Evolutionary conservation across 2,888 invertebrate species (phyloP), one percentile per base, ranked within the genome.

Genomic region (Hyppa rectilinea): DNA sequence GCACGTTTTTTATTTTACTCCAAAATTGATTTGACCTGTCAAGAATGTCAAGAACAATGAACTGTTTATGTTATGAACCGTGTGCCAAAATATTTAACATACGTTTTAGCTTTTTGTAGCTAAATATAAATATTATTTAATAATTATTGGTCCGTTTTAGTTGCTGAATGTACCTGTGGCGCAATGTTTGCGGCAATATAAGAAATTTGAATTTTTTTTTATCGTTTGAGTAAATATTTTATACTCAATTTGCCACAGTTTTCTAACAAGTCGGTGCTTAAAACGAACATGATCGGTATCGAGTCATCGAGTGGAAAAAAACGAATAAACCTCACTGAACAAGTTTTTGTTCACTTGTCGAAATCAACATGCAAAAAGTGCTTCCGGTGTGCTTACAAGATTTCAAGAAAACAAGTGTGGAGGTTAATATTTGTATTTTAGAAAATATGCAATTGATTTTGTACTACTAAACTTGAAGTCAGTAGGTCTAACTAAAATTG

Each of bases 1-100:
- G 89, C 93, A 92, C 92, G 93, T 92, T 94, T 92, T 91, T 88
- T 86, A 87, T 87, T 87, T 82, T 76, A 80, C 69, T 86, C 82
- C 81, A 92, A 82, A 92, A 91, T 87, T 86, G 92, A 92, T 85
- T 88, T 88, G 86, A 88, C 83, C 84, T 88, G 88, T 87, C 87
- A 88, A 86, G 81, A 84, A 86, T 85, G 86, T 85, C 85, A 88
- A 82, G 79, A 79, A 76, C 75, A 78, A 49, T 71, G 78, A 81
- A 59, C 78, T 65, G 71, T 70, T 62, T 62, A 50, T 60, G 70
- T 63, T 67, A 76, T 14, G 59, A 26, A 53, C 63, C 23, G 31
- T 50, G 45, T 50, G 61, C 61, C 78, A 78, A 78, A 64, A 56
- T 58, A 62, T 43, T 4, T 9, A 45, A 23, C 6, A 17, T 20